Percentiles rank a stretch among this genome's conserved stretches.
Evolutionary conservation across 2,113 vertebrate genomes (phyloP).

Genomic region (Psittacus erithacus): DNA sequence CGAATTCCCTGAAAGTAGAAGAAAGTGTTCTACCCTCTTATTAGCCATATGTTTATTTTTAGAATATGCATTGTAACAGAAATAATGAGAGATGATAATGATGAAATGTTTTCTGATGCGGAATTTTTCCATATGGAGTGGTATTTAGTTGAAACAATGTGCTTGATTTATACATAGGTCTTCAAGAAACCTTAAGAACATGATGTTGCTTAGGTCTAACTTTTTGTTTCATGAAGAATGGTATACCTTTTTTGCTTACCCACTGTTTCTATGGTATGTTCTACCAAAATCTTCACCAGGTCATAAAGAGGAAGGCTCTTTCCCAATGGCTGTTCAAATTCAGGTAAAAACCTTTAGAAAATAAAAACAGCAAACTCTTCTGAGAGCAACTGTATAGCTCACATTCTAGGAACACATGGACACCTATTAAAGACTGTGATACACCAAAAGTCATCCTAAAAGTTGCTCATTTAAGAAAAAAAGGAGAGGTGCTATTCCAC

Average conservation of each 20-base stretch:
- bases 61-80: neutral
- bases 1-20: neutral
- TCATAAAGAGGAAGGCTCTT: neutral
- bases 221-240: neutral
- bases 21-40: rapidly evolving
- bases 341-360: neutral
- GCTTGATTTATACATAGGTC: neutral
- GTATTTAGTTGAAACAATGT: neutral
- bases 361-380: neutral
- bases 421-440: neutral
- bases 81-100: neutral
- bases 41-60: neutral
- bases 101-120: neutral
- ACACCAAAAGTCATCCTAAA: neutral
- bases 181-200: neutral
- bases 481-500: neutral
- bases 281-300: neutral
- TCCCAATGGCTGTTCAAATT: neutral
- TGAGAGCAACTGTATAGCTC: neutral
- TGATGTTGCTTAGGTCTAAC: neutral
- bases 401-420: neutral
- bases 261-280: neutral
- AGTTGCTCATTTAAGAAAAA: neutral
- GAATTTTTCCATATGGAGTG: neutral
- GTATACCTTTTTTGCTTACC: neutral